Evolutionary conservation across 2,113 vertebrate genomes (phyloP).

Genomic region (Oxyruncus cristatus): DNA sequence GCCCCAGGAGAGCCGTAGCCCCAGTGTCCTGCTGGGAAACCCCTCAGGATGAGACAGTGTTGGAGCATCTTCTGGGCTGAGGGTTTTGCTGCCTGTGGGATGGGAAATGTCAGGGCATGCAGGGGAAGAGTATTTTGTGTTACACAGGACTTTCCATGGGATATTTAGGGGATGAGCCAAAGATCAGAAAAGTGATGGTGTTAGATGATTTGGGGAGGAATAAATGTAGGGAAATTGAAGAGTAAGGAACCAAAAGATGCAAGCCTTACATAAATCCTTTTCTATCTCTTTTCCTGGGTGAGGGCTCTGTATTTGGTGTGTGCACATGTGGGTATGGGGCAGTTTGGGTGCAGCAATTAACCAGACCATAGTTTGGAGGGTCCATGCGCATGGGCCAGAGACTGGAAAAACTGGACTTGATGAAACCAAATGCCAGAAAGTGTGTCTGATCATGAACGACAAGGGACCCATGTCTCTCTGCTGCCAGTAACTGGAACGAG

Average conservation of each 20-base stretch:
- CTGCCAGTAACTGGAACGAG: not conserved
- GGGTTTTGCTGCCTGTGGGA: accelerated
- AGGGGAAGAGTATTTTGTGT: not conserved
- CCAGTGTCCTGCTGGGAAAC: not conserved
- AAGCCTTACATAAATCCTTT: not conserved
- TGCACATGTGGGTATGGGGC: not conserved
- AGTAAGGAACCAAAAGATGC: not conserved
- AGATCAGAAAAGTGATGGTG: not conserved
- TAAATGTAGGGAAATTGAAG: not conserved
- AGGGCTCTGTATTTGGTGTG: accelerated
- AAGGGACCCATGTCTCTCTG: accelerated
- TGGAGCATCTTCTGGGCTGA: not conserved
- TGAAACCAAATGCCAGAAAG: not conserved
- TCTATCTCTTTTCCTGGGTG: not conserved
- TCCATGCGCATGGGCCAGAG: not conserved
- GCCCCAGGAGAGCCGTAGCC: not conserved
- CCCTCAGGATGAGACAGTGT: not conserved
- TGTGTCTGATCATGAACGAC: not conserved
- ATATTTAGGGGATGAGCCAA: not conserved
- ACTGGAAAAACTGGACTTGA: not conserved
- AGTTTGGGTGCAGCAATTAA: not conserved
- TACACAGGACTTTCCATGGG: not conserved
- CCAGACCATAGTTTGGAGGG: not conserved
- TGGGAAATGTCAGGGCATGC: not conserved
- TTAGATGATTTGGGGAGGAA: not conserved